These are phyloP conservation scores for Drosophila burlai DNA, from an alignment of 1,140 invertebrate species.

Conservation along the genomic window DNA sequence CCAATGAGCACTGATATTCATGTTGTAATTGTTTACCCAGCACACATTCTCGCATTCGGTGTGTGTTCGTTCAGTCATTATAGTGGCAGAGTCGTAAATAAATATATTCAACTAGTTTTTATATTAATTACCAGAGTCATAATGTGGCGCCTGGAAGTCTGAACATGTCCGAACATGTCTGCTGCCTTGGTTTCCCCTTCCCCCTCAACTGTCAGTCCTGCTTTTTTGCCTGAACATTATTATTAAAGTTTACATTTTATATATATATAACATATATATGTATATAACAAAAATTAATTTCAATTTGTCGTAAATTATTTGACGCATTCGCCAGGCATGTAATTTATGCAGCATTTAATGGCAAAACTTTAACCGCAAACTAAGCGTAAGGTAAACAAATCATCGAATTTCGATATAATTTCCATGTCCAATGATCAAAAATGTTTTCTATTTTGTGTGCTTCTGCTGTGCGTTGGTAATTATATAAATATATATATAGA, in stretches of 20 bases:
- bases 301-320: conserved; percentile 45
- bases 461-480: not conserved
- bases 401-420: conserved; percentile 19
- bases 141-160: conserved; percentile 35
- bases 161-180: conserved; percentile 9
- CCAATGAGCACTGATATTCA: conserved; percentile 44
- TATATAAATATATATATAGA: conserved; percentile 4
- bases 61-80: conserved; percentile 4
- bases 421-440: conserved; percentile 28
- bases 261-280: not conserved
- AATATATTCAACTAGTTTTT: conserved; percentile 15
- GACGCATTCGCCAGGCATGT: conserved; percentile 29
- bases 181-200: not conserved
- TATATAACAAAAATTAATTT: conserved; percentile 39
- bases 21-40: conserved; percentile 37
- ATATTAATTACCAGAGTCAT: conserved; percentile 37
- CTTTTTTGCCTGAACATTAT: conserved; percentile 21
- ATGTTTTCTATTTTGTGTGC: not conserved
- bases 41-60: not conserved
- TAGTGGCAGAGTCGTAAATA: not conserved
- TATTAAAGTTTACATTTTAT: conserved; percentile 35
- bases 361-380: conserved; percentile 59
- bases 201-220: too few relatives aligned
- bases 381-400: conserved; percentile 52
- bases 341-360: conserved; percentile 65